These are phyloP conservation scores for Macrostomum cliftonense DNA, from an alignment of 2,888 invertebrate genomes.

Conservation along the genomic window DNA sequence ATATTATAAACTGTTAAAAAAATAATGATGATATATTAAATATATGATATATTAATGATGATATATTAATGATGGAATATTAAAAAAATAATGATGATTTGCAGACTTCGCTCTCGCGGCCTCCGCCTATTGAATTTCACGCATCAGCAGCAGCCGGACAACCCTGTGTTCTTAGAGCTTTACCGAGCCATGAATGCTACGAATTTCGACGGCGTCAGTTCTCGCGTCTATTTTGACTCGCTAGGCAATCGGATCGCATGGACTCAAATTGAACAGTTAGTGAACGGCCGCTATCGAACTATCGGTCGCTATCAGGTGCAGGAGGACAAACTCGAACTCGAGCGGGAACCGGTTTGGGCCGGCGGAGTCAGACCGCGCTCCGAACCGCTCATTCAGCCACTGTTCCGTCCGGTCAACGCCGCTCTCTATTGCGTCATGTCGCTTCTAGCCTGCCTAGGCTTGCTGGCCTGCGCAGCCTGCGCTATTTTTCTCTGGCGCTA, in stretches of 20 bases:
- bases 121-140: slow-evolving; percentile 1
- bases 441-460: slow-evolving; percentile 67
- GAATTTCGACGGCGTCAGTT: slow-evolving; percentile 87
- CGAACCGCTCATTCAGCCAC: no score
- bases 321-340: not conserved
- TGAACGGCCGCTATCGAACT: slow-evolving; percentile 9
- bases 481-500: slow-evolving; percentile 80
- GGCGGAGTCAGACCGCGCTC: no score
- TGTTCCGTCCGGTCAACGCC: slow-evolving; percentile 55
- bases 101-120: not conserved
- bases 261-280: slow-evolving; percentile 80
- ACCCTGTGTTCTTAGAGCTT: slow-evolving; percentile 78
- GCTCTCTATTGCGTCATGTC: slow-evolving; percentile 83
- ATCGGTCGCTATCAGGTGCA: not conserved
- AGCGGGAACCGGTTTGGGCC: no score
- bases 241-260: slow-evolving; percentile 85
- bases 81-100: no score
- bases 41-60: no score
- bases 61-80: no score
- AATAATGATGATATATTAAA: no score
- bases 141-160: slow-evolving; percentile 57
- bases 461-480: slow-evolving; percentile 60
- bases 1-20: no score
- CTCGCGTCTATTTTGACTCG: slow-evolving; percentile 87
- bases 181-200: slow-evolving; percentile 96